phyloP scores from a whole-genome alignment of 2,797 vertebrate species.

The Anas flavirostris region DNA sequence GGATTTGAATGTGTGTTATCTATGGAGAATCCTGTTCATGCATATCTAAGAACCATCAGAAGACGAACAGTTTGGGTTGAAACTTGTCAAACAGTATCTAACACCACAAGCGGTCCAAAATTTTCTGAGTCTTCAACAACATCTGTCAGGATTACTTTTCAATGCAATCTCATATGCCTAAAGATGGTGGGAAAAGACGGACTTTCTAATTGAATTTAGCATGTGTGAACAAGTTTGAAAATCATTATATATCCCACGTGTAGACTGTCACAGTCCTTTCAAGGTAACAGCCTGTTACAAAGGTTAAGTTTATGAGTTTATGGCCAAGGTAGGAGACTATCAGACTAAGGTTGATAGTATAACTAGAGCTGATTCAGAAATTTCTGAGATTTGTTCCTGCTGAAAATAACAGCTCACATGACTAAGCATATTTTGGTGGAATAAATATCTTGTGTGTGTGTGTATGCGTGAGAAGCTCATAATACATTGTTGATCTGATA shows the following conservation, averaged over 20 bases:
- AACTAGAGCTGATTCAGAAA: neutral
- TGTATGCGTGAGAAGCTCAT: neutral
- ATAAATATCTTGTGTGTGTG: neutral
- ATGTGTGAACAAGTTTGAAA: neutral
- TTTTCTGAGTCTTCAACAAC: neutral
- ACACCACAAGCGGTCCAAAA: neutral
- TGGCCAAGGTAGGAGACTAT: neutral
- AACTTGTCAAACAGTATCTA: neutral
- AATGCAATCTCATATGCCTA: accelerated
- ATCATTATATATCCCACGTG: accelerated
- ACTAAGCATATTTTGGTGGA: neutral
- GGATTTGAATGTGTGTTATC: neutral
- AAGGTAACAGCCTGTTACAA: neutral
- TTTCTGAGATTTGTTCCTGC: neutral
- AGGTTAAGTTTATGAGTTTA: neutral
- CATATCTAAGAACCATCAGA: neutral
- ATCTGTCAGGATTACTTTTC: neutral
- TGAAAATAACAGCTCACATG: neutral
- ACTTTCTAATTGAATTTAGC: neutral
- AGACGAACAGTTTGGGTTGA: neutral
- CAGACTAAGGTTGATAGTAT: neutral
- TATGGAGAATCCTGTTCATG: neutral
- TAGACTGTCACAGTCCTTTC: neutral
- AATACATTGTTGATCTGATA: neutral
- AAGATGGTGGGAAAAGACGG: accelerated